Percentiles rank a stretch among this genome's conserved stretches.
Conservation (phyloP, 2,888 invertebrate genomes). For the Drosophila ustulata region DNA sequence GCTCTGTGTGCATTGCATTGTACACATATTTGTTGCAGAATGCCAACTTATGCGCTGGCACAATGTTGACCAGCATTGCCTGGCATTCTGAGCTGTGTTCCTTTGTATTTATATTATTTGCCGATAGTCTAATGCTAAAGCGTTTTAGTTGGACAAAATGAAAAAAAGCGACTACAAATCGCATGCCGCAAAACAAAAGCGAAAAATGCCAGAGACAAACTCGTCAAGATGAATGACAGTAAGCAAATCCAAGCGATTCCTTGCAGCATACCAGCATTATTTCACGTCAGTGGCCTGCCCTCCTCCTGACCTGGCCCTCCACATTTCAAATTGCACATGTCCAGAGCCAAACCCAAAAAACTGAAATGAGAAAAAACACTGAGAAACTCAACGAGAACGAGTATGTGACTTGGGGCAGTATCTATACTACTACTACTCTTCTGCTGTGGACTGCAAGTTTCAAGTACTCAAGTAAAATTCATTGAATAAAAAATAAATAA, state of each 20-base stretch:
- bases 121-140: conserved; percentile 64
- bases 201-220: conserved; percentile 48
- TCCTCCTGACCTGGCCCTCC: conserved; percentile 19
- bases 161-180: conserved; percentile 67
- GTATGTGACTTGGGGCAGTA: conserved; percentile 42
- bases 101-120: conserved; percentile 54
- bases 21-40: conserved; percentile 74
- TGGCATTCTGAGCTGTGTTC: conserved; percentile 35
- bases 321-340: conserved; percentile 72
- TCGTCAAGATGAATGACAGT: conserved; percentile 63
- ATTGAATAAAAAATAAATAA: conserved; percentile 78
- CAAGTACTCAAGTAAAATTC: conserved; percentile 73
- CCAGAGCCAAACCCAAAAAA: conserved; percentile 32
- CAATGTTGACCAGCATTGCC: conserved; percentile 71
- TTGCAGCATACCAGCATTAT: conserved; percentile 70
- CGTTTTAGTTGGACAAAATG: conserved; percentile 54
- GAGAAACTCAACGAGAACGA: conserved; percentile 22
- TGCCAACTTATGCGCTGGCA: conserved; percentile 69
- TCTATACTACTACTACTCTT: not conserved
- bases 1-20: conserved; percentile 37
- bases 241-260: conserved; percentile 56
- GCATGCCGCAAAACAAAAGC: conserved; percentile 74
- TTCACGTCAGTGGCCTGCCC: conserved; percentile 68
- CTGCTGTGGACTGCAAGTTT: conserved; percentile 20
- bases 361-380: not conserved